Evolutionary conservation across 2,113 vertebrate genomes (phyloP), one percentile per base, ranked within the genome.

Genomic region (Clarias gariepinus): DNA sequence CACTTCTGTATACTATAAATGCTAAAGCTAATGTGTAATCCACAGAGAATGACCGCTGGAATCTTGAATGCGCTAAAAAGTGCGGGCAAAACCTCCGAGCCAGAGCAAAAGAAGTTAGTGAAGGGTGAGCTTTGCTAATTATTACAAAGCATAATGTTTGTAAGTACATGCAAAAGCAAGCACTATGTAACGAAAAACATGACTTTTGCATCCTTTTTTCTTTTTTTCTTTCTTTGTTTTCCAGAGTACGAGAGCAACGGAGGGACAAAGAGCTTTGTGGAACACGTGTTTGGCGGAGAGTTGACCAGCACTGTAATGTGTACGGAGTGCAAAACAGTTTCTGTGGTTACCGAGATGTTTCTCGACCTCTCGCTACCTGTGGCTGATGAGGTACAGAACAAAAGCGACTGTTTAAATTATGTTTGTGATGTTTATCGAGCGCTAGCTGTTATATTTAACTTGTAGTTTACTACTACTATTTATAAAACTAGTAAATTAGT

Each of bases 311-410:
- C 96, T 0, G 95, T 99, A 84, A 98, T 99, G 98, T 99, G 98
- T 94, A 96, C 97, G 86, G 95, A 97, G 63, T 99, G 98, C 88
- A 95, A 95, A 93, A 99, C 96, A 18, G 98, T 99, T 93, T 98
- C 98, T 68, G 94, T 97, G 86, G 97, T 99, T 71, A 97, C 95
- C 13, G 98, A 99, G 91, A 95, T 96, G 92, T 99, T 99, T 93
- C 95, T 99, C 92, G 98, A 99, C 94, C 96, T 99, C 87, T 99
- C 98, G 0, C 97, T 99, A 68, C 97, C 98, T 0, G 94, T 99
- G 87, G 94, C 96, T 89, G 97, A 99, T 90, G 96, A 97, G 97
- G 98, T 99, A 96, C 61, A 79, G 21, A 79, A 33, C 25, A 55
- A 19, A 13, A 66, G n/a, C 33, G 18, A 3, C 10, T n/a, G 9